Conservation (phyloP, 2,888 invertebrate genomes). For the Ceratothoa steindachneri region DNA sequence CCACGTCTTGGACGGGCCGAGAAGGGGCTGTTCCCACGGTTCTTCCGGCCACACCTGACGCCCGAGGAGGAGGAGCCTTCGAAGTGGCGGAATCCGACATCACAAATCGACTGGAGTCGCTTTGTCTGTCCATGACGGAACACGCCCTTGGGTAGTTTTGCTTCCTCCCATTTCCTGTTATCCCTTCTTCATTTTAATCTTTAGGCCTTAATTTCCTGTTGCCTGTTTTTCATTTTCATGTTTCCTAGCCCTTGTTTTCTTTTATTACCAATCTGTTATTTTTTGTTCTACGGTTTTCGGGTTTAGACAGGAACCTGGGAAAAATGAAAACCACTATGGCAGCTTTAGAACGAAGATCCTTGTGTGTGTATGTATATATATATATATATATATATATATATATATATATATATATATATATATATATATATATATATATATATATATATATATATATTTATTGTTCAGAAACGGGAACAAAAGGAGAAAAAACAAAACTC, state of each 20-base stretch:
- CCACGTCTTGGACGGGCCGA: not conserved
- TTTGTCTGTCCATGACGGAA: constrained; percentile 47
- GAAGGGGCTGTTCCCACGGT: not conserved
- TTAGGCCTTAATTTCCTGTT: too few relatives aligned
- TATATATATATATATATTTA: not conserved
- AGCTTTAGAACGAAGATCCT: too few relatives aligned
- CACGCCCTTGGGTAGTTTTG: constrained; percentile 43
- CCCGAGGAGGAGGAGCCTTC: not conserved
- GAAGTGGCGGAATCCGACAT: constrained; percentile 31
- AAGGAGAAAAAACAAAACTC: not conserved
- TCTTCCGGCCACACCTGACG: constrained; percentile 14
- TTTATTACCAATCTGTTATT: too few relatives aligned
- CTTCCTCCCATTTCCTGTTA: not conserved
- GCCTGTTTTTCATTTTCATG: too few relatives aligned
- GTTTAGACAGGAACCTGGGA: too few relatives aligned
- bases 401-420: not conserved
- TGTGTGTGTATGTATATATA: not conserved
- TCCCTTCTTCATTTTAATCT: not conserved
- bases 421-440: not conserved
- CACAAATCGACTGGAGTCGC: constrained; percentile 41
- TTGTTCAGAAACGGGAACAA: not conserved
- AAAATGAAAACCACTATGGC: too few relatives aligned
- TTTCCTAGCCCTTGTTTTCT: too few relatives aligned
- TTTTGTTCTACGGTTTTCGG: too few relatives aligned
- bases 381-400: not conserved